Evolutionary conservation across 2,797 vertebrate genomes (phyloP), one percentile per base, ranked within the genome.

Genomic region (Centropyge bicolor): DNA sequence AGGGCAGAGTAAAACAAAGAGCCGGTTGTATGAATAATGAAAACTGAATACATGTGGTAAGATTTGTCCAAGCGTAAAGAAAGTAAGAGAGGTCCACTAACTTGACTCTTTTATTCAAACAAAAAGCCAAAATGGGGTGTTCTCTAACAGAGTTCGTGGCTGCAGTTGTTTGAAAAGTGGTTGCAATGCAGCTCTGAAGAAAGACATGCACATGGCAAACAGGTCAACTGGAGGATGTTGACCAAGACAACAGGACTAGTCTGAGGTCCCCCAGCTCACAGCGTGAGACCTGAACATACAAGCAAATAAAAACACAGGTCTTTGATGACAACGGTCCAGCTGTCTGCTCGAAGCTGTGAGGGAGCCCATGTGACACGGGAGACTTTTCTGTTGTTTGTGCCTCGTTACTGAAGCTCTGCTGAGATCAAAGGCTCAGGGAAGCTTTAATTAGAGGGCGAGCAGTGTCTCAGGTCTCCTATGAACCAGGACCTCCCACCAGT

Each of bases 371-470:
- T 72, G 80, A 89, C 86, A 78, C 73, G 52, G 81, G 82, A 87
- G 65, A 83, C 82, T 82, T 80, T 81, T 90, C 74, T 91, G 88
- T 84, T 89, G 89, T 91, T 80, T 89, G 86, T 74, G 88, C 78
- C 86, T 90, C 64, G 80, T 93, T 92, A 89, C 85, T 83, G 73
- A 83, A 86, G 87, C 88, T 86, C 88, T 83, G 86, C 82, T 81
- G 75, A 86, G 91, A 94, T 95, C 93, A 95, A 94, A 95, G 84
- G 66, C 87, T 88, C 55, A 1, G 19, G 63, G 86, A 87, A 54
- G 83, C 84, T 87, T 85, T 94, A 93, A 95, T 95, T 94, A 94
- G 78, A 94, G 84, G 82, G 82, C 35, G 60, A 89, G 78, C 60
- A 43, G 59, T 67, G 89, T 87, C 90, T 90, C 78, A 63, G 87